Percentiles rank a stretch among this genome's conserved stretches.
phyloP scores from a whole-genome alignment of 1,140 invertebrate genomes.

The Trichogramma pretiosum region DNA sequence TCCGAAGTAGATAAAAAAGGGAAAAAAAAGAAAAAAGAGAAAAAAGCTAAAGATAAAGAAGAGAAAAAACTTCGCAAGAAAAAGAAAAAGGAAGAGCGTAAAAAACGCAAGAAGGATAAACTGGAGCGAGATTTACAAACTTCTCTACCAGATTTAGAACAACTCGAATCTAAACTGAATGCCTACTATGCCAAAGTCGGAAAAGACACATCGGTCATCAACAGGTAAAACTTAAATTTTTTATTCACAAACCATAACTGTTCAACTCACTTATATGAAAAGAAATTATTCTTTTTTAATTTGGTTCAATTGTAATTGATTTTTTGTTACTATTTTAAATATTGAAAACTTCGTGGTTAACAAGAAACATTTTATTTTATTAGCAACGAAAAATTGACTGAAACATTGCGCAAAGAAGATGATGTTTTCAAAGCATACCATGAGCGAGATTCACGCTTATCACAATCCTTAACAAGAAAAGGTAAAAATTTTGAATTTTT shows the following conservation, averaged over 20 bases:
- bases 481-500: slow-evolving; percentile 31
- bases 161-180: slow-evolving; percentile 65
- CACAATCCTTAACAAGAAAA: slow-evolving; percentile 37
- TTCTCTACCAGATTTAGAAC: slow-evolving; percentile 60
- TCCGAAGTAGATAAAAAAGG: slow-evolving; percentile 54
- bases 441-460: slow-evolving; percentile 36
- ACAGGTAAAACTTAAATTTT: slow-evolving; percentile 45
- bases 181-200: slow-evolving; percentile 72
- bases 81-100: slow-evolving; percentile 56
- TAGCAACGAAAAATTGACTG: slow-evolving; percentile 41
- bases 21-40: slow-evolving; percentile 47
- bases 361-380: too few species aligned
- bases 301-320: too few species aligned
- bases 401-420: slow-evolving; percentile 37
- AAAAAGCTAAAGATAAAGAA: slow-evolving; percentile 50
- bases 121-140: slow-evolving; percentile 52
- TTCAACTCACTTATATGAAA: slow-evolving; percentile 17
- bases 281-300: slow-evolving; percentile 18
- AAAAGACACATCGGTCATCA: slow-evolving; percentile 53
- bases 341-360: too few species aligned
- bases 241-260: too few species aligned
- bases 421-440: slow-evolving; percentile 40
- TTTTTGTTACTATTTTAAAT: too few species aligned
- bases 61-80: slow-evolving; percentile 60
- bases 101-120: slow-evolving; percentile 51